Percentiles rank a stretch among this genome's conserved stretches.
These are phyloP conservation scores for Neoitamus cyanurus DNA, from an alignment of 2,888 invertebrate genomes.

Conservation along the genomic window DNA sequence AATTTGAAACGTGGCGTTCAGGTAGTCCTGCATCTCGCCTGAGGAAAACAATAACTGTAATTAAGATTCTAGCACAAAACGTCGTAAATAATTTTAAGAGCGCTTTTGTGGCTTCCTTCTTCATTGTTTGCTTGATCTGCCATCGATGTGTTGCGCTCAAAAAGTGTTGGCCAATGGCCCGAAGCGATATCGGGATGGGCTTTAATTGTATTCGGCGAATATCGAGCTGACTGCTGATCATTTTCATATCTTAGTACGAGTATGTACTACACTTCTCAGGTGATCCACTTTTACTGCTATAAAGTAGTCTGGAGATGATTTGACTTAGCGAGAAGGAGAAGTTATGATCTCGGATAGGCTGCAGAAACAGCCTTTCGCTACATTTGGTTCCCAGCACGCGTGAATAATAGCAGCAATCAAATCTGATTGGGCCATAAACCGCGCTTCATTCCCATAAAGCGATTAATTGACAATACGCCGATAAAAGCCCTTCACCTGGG, in stretches of 20 bases:
- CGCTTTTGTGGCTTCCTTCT: slow-evolving; percentile 12
- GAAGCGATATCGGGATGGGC: background rate
- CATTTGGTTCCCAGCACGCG: background rate
- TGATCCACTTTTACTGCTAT: background rate
- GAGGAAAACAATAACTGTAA: slow-evolving; percentile 11
- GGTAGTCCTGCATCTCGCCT: background rate
- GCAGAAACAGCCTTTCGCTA: background rate
- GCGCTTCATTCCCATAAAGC: background rate
- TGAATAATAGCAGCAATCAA: background rate
- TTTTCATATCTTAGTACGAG: background rate
- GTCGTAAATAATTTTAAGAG: slow-evolving; percentile 13
- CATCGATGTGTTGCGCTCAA: background rate
- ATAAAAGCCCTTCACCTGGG: background rate
- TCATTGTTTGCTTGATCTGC: background rate
- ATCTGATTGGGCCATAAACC: background rate
- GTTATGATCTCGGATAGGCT: background rate
- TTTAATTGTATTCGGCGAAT: slow-evolving; percentile 1
- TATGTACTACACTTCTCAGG: background rate
- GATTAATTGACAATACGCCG: background rate
- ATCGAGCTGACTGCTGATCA: background rate
- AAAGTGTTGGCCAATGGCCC: background rate
- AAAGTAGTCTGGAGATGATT: background rate
- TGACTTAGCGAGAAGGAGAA: background rate
- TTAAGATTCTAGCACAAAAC: slow-evolving; percentile 29
- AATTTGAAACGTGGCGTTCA: background rate